A percentile compares a stretch with the other conserved stretches of the same genome.
phyloP scores from a whole-genome alignment of 2,797 vertebrate genomes.

The Etheostoma perlongum region DNA sequence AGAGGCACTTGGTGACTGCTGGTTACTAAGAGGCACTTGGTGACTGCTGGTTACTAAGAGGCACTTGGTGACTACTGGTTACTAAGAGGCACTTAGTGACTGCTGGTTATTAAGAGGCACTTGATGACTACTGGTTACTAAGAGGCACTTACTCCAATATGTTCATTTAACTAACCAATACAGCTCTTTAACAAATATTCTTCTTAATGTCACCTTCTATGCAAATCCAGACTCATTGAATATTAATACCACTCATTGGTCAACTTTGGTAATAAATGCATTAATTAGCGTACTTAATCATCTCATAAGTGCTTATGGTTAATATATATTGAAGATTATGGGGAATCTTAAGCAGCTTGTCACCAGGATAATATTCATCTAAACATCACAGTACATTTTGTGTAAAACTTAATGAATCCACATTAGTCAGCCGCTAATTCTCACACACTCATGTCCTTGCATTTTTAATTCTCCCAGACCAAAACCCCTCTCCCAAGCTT shows the following conservation, averaged over 20 bases:
- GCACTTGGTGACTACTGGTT: too few species aligned
- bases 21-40: too few species aligned
- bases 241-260: slow-evolving; percentile 41
- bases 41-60: too few species aligned
- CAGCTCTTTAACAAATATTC: slow-evolving; percentile 1
- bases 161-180: slow-evolving; percentile 1
- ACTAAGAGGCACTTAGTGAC: too few species aligned
- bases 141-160: not conserved
- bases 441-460: not conserved
- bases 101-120: too few species aligned
- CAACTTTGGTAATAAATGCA: slow-evolving; percentile 56
- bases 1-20: too few species aligned
- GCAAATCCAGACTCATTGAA: slow-evolving; percentile 20
- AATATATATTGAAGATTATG: slow-evolving; percentile 35
- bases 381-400: not conserved
- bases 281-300: slow-evolving; percentile 63
- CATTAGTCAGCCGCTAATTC: not conserved
- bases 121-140: not conserved
- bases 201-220: slow-evolving; percentile 6
- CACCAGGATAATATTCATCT: slow-evolving; percentile 14
- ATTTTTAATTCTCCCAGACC: slow-evolving; percentile 11
- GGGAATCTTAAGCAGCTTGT: slow-evolving; percentile 44
- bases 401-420: slow-evolving; percentile 2
- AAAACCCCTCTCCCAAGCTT: slow-evolving; percentile 23
- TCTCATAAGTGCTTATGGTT: slow-evolving; percentile 41